These are phyloP conservation scores for Emydoidea blandingii DNA, from an alignment of 2,797 vertebrate species.

Conservation along the genomic window DNA sequence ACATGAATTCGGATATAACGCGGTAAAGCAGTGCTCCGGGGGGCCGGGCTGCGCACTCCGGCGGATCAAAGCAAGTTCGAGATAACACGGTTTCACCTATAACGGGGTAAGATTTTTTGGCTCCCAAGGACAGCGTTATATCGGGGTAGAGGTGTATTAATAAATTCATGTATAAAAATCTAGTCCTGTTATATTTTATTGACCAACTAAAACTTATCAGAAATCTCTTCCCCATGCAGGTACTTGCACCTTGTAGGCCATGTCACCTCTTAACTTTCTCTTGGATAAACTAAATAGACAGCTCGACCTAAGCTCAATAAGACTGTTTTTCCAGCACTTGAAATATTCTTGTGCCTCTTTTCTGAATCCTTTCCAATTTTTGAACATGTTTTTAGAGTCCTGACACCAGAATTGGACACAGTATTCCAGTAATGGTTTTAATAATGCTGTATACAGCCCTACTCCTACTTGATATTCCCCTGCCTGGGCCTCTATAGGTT, in stretches of 20 bases:
- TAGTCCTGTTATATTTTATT: neutral
- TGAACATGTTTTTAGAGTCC: neutral
- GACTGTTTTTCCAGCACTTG: neutral
- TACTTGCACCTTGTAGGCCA: too few species aligned
- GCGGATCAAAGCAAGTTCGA: too few species aligned
- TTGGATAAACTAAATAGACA: neutral
- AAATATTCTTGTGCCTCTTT: neutral
- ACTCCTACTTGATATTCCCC: neutral
- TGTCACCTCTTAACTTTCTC: neutral
- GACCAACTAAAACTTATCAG: neutral
- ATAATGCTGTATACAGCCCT: neutral
- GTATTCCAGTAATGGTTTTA: neutral
- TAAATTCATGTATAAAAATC: neutral
- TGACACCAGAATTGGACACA: neutral
- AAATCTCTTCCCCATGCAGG: neutral
- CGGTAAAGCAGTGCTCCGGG: too few species aligned
- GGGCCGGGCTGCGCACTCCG: too few species aligned
- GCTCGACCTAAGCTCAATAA: neutral
- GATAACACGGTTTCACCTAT: too few species aligned
- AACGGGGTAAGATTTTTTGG: too few species aligned
- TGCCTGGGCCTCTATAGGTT: neutral
- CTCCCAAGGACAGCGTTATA: too few species aligned
- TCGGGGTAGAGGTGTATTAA: neutral
- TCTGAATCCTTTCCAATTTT: neutral
- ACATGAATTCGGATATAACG: too few species aligned